Evolutionary conservation across 2,113 vertebrate genomes (phyloP).

Genomic region (Xenopus laevis): DNA sequence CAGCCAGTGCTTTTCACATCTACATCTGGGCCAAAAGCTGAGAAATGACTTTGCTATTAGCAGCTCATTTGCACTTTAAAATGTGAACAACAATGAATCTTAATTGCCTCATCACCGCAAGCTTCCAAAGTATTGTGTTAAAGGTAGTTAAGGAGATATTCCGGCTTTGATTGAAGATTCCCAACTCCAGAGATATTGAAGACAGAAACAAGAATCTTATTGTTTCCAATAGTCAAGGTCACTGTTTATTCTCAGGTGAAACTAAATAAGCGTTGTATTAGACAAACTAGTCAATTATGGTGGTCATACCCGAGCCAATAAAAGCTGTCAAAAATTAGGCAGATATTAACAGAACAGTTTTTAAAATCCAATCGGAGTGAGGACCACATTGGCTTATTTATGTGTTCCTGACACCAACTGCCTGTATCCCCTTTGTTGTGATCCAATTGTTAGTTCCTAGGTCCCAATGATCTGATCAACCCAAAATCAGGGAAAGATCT

Average conservation of each 20-base stretch:
- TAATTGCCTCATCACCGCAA: conserved; percentile 48
- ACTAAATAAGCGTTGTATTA: too few relatives aligned
- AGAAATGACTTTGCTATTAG: conserved; percentile 22
- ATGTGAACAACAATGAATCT: conserved; percentile 48
- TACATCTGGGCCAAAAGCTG: conserved; percentile 24
- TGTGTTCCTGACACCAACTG: too few relatives aligned
- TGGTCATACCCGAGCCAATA: too few relatives aligned
- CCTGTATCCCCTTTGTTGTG: too few relatives aligned
- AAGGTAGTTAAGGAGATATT: conserved; percentile 36
- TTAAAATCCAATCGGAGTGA: too few relatives aligned
- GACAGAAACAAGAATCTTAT: neutral
- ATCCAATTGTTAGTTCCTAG: too few relatives aligned
- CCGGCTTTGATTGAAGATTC: conserved; percentile 38
- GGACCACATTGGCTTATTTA: too few relatives aligned
- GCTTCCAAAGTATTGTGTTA: conserved; percentile 43
- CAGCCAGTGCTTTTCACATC: conserved; percentile 23
- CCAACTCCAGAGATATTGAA: conserved; percentile 8
- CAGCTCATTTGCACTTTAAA: conserved; percentile 48
- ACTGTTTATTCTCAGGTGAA: conserved; percentile 10
- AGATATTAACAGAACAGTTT: too few relatives aligned
- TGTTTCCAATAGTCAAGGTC: conserved; percentile 8
- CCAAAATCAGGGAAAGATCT: too few relatives aligned
- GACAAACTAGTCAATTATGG: too few relatives aligned
- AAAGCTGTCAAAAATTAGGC: too few relatives aligned
- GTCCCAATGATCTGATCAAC: too few relatives aligned